A percentile compares a stretch with the other conserved stretches of the same genome.
Evolutionary conservation across 2,113 vertebrate genomes (phyloP).

Genomic region (Uropsilus gracilis): DNA sequence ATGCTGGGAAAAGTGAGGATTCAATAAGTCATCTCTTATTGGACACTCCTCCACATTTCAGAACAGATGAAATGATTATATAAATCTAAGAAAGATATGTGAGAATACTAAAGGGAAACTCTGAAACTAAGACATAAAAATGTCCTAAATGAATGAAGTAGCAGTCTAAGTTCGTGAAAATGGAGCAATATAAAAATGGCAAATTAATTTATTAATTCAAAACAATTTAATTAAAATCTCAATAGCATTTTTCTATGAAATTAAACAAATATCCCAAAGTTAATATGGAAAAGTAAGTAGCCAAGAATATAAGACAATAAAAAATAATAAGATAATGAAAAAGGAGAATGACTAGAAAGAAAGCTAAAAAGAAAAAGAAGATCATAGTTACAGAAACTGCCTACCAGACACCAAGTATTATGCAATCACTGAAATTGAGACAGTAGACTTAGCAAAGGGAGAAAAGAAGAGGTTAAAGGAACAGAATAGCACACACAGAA

Average conservation of each 20-base stretch:
- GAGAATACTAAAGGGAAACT: not conserved
- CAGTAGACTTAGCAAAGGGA: too few relatives aligned
- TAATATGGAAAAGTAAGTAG: not conserved
- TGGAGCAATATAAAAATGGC: not conserved
- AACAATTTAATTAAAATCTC: not conserved
- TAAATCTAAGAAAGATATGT: constrained; percentile 24
- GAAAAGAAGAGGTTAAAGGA: too few relatives aligned
- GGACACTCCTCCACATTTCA: not conserved
- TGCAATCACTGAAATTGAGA: too few relatives aligned
- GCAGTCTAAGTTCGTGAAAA: not conserved
- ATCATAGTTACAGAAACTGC: too few relatives aligned
- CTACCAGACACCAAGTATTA: too few relatives aligned
- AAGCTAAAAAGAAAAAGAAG: not conserved
- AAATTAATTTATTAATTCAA: not conserved
- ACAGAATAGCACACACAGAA: too few relatives aligned
- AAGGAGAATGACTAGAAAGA: not conserved
- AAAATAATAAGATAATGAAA: not conserved
- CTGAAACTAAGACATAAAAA: not conserved
- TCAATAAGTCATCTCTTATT: not conserved
- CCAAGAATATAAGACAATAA: constrained; percentile 14
- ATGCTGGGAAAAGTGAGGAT: not conserved
- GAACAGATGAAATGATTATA: not conserved
- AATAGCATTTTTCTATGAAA: too few relatives aligned
- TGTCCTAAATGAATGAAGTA: not conserved
- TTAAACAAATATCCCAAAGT: too few relatives aligned